phyloP scores from a whole-genome alignment of 2,888 invertebrate genomes.

The Eucera pruinosa region DNA sequence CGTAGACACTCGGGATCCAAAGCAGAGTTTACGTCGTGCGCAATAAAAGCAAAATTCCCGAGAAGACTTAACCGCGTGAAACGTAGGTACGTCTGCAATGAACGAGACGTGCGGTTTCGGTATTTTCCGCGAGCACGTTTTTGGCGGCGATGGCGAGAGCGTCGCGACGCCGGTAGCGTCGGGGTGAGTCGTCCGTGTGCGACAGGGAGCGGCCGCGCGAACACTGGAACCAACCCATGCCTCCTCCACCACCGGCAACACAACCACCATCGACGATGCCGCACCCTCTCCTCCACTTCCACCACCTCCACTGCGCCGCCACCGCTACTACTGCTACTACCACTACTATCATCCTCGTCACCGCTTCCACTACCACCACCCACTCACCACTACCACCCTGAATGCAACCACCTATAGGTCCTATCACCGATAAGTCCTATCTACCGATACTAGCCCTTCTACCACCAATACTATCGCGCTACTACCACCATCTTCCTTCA shows the following conservation, averaged over 20 bases:
- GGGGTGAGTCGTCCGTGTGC: conserved; percentile 75
- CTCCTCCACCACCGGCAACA: conserved; percentile 72
- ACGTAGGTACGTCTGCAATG: conserved; percentile 26
- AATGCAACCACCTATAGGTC: conserved; percentile 3
- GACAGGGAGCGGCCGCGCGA: conserved; percentile 84
- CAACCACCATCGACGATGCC: conserved; percentile 67
- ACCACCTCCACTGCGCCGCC: conserved; percentile 37
- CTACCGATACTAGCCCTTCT: too few species aligned
- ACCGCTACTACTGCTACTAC: conserved; percentile 6
- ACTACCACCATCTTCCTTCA: conserved; percentile 63
- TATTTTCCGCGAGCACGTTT: conserved; percentile 71
- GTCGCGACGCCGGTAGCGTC: conserved; percentile 70
- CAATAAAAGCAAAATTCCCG: too few species aligned
- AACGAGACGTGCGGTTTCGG: conserved; percentile 52
- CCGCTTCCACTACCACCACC: conserved; percentile 57
- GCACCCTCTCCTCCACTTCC: conserved; percentile 66
- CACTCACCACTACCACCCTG: not conserved
- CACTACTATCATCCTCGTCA: conserved; percentile 32
- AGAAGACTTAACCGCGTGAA: conserved; percentile 4
- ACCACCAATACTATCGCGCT: conserved; percentile 66
- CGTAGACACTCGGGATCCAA: too few species aligned
- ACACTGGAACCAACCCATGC: conserved; percentile 80
- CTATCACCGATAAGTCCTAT: conserved; percentile 66
- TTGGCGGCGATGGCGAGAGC: conserved; percentile 66
- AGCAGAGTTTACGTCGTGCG: too few species aligned